Evolutionary conservation across 1,140 invertebrate genomes (phyloP).

Genomic region (Hetaerina americana): DNA sequence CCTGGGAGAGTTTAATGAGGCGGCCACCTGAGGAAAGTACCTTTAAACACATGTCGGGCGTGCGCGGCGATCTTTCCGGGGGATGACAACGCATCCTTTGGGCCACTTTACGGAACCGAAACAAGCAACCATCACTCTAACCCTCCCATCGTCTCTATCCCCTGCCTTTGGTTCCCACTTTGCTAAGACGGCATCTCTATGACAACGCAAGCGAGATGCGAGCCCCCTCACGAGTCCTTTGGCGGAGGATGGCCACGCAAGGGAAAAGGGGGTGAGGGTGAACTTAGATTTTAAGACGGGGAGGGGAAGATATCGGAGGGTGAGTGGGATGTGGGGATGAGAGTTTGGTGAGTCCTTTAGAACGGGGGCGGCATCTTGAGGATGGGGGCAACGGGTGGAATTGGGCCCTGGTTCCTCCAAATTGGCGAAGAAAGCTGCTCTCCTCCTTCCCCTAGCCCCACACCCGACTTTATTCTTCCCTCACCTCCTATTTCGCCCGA

Average conservation of each 20-base stretch:
- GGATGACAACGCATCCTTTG: background rate
- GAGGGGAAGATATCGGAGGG: background rate
- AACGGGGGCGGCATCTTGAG: no score
- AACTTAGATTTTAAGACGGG: no score
- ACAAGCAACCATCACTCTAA: background rate
- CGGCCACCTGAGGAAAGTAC: background rate
- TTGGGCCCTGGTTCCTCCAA: background rate
- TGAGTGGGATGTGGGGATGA: background rate
- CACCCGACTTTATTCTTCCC: background rate
- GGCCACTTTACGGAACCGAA: background rate
- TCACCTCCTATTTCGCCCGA: background rate
- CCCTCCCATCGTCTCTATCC: background rate
- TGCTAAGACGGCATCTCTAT: background rate
- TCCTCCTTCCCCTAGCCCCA: background rate
- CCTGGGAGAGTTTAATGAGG: background rate
- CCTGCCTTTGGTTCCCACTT: no score
- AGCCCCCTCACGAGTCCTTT: no score
- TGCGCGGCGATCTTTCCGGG: background rate
- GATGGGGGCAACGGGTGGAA: background rate
- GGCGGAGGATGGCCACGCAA: background rate
- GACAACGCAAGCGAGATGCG: background rate
- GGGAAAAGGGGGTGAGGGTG: background rate
- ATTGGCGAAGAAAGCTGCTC: background rate
- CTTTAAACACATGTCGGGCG: background rate
- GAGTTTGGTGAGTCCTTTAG: background rate